Conservation (phyloP, 2,888 invertebrate genomes). For the Xylota segnis region DNA sequence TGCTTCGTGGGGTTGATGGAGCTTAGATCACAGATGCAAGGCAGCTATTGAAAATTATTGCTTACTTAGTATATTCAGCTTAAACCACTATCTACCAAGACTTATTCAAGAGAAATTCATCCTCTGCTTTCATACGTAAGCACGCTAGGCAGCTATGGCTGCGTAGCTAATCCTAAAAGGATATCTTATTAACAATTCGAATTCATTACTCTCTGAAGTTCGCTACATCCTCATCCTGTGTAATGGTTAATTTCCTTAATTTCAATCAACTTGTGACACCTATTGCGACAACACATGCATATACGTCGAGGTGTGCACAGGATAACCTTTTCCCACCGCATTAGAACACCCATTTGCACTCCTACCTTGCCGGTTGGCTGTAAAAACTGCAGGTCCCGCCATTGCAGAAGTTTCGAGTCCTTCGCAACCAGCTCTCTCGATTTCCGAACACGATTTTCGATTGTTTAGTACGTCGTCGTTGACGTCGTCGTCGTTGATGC, state of each 20-base stretch:
- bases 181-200: too few species aligned
- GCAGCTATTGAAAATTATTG: too few species aligned
- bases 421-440: slow-evolving; percentile 44
- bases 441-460: slow-evolving; percentile 61
- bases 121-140: too few species aligned
- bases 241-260: slow-evolving; percentile 14
- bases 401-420: not conserved
- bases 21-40: too few species aligned
- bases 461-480: slow-evolving; percentile 44
- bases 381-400: not conserved
- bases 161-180: too few species aligned
- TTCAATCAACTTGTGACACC: slow-evolving; percentile 26
- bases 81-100: too few species aligned
- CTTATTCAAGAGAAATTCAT: too few species aligned
- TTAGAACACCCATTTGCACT: slow-evolving; percentile 7
- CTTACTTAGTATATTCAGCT: too few species aligned
- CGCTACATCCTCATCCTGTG: not conserved
- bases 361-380: not conserved
- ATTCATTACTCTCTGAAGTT: too few species aligned
- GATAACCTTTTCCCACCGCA: not conserved
- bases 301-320: not conserved
- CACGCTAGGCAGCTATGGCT: too few species aligned
- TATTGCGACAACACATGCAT: not conserved
- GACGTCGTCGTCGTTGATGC: slow-evolving; percentile 40
- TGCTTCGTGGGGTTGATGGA: too few species aligned